A percentile compares a stretch with the other conserved stretches of the same genome.
Conservation (phyloP, 1,140 invertebrate species). For the Drosophila rufa region DNA sequence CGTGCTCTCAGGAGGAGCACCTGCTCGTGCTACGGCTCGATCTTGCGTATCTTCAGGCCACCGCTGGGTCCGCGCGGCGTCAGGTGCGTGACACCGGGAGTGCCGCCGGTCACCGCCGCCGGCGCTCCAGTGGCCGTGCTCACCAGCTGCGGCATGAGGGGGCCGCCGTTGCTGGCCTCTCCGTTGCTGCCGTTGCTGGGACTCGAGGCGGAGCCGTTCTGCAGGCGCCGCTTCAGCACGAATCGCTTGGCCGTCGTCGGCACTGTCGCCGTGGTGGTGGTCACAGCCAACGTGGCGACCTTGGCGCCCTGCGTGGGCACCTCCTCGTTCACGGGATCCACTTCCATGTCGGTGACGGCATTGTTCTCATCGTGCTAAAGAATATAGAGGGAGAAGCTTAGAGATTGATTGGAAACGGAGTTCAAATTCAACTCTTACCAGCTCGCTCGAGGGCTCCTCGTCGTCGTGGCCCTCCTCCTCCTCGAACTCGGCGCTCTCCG, state of each 20-base stretch:
- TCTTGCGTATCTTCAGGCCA: conserved; percentile 71
- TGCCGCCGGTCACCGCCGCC: not conserved
- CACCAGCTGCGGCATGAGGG: conserved; percentile 43
- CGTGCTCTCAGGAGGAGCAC: conserved; percentile 12
- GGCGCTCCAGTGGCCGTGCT: conserved; percentile 16
- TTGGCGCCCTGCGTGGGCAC: conserved; percentile 12
- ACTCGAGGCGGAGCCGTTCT: conserved; percentile 46
- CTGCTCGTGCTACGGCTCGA: conserved; percentile 58
- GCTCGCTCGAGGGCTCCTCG: conserved; percentile 64
- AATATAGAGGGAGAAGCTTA: not conserved
- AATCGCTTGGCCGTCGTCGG: conserved; percentile 54
- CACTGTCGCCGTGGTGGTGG: conserved; percentile 33
- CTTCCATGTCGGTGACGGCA: conserved; percentile 64
- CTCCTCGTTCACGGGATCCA: conserved; percentile 68
- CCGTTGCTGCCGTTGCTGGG: conserved; percentile 35
- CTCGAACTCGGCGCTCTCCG: conserved; percentile 81
- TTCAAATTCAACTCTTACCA: conserved; percentile 34
- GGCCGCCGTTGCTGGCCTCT: conserved; percentile 27
- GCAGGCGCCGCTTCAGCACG: conserved; percentile 72
- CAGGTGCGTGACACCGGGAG: conserved; percentile 17
- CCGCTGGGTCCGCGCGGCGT: conserved; percentile 31
- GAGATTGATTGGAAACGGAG: too few species aligned
- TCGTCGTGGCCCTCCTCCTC: conserved; percentile 79
- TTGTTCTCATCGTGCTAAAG: conserved; percentile 59
- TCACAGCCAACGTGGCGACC: conserved; percentile 8